These are phyloP conservation scores for Tachystola acroxantha DNA, from an alignment of 2,888 invertebrate genomes.

Conservation along the genomic window DNA sequence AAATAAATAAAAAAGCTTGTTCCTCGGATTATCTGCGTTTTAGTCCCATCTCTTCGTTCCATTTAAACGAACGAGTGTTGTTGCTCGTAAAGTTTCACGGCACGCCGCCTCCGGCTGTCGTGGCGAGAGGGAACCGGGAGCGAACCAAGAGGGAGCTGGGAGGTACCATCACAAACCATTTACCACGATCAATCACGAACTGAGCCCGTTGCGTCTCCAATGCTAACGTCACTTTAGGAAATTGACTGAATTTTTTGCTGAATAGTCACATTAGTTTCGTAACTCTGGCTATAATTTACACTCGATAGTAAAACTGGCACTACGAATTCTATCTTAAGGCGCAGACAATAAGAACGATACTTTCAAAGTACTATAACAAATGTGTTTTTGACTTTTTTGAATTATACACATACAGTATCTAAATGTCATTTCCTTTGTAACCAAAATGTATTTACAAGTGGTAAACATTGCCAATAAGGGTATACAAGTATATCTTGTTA, in stretches of 20 bases:
- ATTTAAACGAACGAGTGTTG: conserved; percentile 21
- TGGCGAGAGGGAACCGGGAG: conserved; percentile 11
- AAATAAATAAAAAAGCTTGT: too few relatives aligned
- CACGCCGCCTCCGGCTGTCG: conserved; percentile 40
- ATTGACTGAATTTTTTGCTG: conserved; percentile 49
- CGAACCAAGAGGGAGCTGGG: not conserved
- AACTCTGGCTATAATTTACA: too few relatives aligned
- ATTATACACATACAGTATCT: too few relatives aligned
- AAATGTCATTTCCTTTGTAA: too few relatives aligned
- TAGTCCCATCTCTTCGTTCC: conserved; percentile 21
- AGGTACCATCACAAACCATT: conserved; percentile 50
- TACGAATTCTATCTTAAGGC: too few relatives aligned
- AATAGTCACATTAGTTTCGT: conserved; percentile 21
- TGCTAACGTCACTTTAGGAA: conserved; percentile 53
- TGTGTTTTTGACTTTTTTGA: too few relatives aligned
- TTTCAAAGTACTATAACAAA: too few relatives aligned
- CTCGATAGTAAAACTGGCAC: too few relatives aligned
- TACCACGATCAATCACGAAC: conserved; percentile 58
- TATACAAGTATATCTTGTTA: too few relatives aligned
- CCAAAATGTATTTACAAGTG: too few relatives aligned
- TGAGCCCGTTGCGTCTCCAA: conserved; percentile 35
- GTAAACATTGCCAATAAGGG: too few relatives aligned
- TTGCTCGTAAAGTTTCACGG: conserved; percentile 51
- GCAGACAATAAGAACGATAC: too few relatives aligned
- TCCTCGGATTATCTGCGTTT: conserved; percentile 27